phyloP scores from a whole-genome alignment of 2,797 vertebrate species.

The Enteromius trimaculatus region DNA sequence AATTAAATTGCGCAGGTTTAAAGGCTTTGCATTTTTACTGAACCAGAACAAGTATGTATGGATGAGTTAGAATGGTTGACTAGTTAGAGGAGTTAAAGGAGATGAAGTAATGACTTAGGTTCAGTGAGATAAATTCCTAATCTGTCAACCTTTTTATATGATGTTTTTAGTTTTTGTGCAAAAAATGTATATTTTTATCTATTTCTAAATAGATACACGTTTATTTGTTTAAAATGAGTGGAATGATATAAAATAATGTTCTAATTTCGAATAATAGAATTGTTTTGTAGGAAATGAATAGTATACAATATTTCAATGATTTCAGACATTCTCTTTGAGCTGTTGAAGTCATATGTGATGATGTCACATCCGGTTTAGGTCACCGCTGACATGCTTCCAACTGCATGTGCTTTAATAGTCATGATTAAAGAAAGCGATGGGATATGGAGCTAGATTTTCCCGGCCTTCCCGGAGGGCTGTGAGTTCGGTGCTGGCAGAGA shows the following conservation, averaged over 20 bases:
- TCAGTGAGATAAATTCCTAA: neutral
- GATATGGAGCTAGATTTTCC: constrained; percentile 51
- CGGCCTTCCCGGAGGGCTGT: constrained; percentile 20
- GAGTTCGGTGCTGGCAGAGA: constrained; percentile 29
- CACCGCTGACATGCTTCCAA: constrained; percentile 15
- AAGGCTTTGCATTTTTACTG: neutral
- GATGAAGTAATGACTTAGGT: neutral
- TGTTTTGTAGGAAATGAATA: neutral
- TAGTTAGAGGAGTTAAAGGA: neutral
- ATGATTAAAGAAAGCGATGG: constrained; percentile 54
- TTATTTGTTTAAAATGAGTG: neutral
- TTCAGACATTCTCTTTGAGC: neutral
- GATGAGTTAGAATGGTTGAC: constrained; percentile 9
- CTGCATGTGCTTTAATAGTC: constrained; percentile 23
- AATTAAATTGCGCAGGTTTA: constrained; percentile 9
- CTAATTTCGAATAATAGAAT: neutral
- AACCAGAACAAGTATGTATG: neutral
- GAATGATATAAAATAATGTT: neutral
- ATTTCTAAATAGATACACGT: neutral
- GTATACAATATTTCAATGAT: constrained; percentile 8
- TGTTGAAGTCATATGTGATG: neutral
- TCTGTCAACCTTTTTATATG: neutral
- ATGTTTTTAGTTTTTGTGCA: neutral
- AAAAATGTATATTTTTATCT: neutral
- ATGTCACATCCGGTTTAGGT: constrained; percentile 5